These are phyloP conservation scores for Epistrophe eligans DNA, from an alignment of 2,888 invertebrate genomes.

Conservation along the genomic window DNA sequence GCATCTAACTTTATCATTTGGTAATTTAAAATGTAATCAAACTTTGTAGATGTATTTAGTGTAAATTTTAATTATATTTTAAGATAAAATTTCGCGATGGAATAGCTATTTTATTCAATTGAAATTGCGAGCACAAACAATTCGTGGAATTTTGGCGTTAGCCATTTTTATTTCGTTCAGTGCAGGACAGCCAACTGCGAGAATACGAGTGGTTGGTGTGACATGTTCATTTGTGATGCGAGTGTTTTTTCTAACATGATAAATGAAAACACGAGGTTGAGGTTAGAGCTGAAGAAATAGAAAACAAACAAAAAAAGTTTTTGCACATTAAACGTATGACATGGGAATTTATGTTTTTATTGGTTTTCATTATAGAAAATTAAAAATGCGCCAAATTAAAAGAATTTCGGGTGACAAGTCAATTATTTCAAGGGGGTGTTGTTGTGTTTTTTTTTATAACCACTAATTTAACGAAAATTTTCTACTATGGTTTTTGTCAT, in stretches of 20 bases:
- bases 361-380: background rate
- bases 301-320: background rate
- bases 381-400: background rate
- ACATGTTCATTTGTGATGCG: constrained; percentile 54
- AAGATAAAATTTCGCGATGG: constrained; percentile 23
- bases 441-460: background rate
- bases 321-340: background rate
- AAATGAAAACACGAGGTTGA: constrained; percentile 57
- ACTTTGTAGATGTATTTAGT: constrained; percentile 14
- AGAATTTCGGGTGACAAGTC: background rate
- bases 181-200: constrained; percentile 77
- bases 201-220: constrained; percentile 60
- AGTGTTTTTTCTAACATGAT: background rate
- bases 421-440: constrained; percentile 31
- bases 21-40: constrained; percentile 21
- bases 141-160: constrained; percentile 79
- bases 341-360: background rate
- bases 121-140: constrained; percentile 78
- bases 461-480: constrained; percentile 37
- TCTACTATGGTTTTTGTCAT: constrained; percentile 32
- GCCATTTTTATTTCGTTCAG: constrained; percentile 79
- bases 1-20: constrained; percentile 10
- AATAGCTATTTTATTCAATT: constrained; percentile 69
- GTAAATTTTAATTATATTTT: constrained; percentile 28
- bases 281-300: background rate